These are phyloP conservation scores for Leptinotarsa haldemani DNA, from an alignment of 2,888 invertebrate genomes.

Conservation along the genomic window DNA sequence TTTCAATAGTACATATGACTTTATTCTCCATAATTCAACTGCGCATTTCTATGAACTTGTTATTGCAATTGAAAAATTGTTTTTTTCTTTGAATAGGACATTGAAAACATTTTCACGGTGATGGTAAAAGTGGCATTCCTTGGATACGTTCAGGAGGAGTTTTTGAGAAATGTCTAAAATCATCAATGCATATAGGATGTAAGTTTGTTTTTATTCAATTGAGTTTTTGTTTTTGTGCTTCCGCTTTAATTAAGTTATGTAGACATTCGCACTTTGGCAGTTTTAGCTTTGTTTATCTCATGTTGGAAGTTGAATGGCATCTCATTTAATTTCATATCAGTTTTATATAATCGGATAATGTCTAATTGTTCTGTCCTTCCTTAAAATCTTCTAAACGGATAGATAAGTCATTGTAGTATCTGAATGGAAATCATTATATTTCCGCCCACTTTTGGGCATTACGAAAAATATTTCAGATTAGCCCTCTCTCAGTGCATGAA, in stretches of 20 bases:
- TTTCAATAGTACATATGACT: too few species aligned
- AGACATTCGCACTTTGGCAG: constrained; percentile 25
- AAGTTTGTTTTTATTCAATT: constrained; percentile 68
- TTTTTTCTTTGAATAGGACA: constrained; percentile 26
- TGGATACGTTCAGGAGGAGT: constrained; percentile 42
- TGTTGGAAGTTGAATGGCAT: background rate
- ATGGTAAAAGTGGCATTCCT: constrained; percentile 49
- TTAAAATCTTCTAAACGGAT: too few species aligned
- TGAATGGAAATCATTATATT: too few species aligned
- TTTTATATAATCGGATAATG: background rate
- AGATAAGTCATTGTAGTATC: too few species aligned
- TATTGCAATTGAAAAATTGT: constrained; percentile 26
- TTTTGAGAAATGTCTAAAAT: constrained; percentile 80
- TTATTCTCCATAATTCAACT: too few species aligned
- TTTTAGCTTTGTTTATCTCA: background rate
- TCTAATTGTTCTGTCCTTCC: background rate
- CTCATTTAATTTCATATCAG: too few species aligned
- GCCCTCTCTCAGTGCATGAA: too few species aligned
- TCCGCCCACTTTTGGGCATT: too few species aligned
- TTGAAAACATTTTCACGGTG: constrained; percentile 41
- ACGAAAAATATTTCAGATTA: too few species aligned
- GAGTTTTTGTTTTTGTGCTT: constrained; percentile 48
- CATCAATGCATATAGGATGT: constrained; percentile 91
- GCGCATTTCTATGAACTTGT: constrained; percentile 30
- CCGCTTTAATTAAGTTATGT: constrained; percentile 37